Evolutionary conservation across 2,797 vertebrate genomes (phyloP), one percentile per base, ranked within the genome.

Genomic region (Amblyraja radiata): DNA sequence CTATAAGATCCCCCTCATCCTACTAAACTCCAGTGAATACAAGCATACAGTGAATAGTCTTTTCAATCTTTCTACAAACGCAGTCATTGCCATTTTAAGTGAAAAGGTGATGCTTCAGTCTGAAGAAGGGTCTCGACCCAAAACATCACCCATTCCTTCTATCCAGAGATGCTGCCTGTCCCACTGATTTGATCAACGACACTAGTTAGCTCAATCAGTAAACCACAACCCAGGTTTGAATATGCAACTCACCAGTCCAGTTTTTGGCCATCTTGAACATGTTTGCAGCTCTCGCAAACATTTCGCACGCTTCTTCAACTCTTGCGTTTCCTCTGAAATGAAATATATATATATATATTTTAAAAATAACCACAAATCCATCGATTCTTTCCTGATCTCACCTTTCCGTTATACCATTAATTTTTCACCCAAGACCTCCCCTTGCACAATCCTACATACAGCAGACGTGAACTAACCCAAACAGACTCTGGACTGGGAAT

Each of bases 231-330:
- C 36, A 93, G 74, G 0, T 25, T 93, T 16, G 54, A 88, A 73
- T 6, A 92, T 93, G 94, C 93, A 16, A 97, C 97, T 93, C 96
- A 99, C 99, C 99, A 1, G 95, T 99, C 99, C 99, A 99, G 94
- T 99, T 99, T 96, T 99, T 99, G 94, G 97, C 98, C 95, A 99
- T 99, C 97, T 99, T 99, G 97, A 99, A 99, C 99, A 99, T 99
- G 96, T 99, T 99, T 94, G 99, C 99, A 79, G 99, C 98, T 96
- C 99, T 97, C 94, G 98, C 98, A 95, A 99, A 99, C 99, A 99
- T 99, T 94, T 99, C 99, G 92, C 99, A 99, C 0, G 99, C 99
- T 93, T 99, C 99, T 96, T 99, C 99, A 93, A 99, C 96, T 94
- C 98, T 98, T 93, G 99, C 97, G 95, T 97, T 98, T 94, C 98